Evolutionary conservation across 2,888 invertebrate species (phyloP).

Genomic region (Yponomeuta sedellus): DNA sequence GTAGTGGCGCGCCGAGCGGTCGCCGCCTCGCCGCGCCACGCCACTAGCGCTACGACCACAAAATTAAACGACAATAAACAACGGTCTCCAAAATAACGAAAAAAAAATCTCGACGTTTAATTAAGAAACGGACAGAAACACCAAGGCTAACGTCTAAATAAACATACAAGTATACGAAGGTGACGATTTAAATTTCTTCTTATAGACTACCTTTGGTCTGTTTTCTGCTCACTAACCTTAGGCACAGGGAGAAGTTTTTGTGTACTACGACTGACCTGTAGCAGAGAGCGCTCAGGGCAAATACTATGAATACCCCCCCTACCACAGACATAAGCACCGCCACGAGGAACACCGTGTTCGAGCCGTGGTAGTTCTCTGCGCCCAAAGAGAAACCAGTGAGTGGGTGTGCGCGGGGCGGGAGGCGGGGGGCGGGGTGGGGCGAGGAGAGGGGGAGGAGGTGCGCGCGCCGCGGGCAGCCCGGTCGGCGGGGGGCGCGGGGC

Average conservation of each 20-base stretch:
- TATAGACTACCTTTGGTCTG: conserved; percentile 81
- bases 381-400: conserved; percentile 66
- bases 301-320: conserved; percentile 99
- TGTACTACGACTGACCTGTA: conserved; percentile 99
- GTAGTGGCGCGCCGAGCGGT: conserved; percentile 56
- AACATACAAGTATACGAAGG: conserved; percentile 76
- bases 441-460: conserved; percentile 33
- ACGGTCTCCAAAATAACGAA: conserved; percentile 5
- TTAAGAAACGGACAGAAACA: conserved; percentile 67
- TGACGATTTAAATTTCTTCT: conserved; percentile 76
- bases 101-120: conserved; percentile 61
- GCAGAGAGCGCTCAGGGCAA: conserved; percentile 99
- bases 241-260: conserved; percentile 98
- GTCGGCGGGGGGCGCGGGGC: conserved; percentile 47
- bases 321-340: conserved; percentile 98
- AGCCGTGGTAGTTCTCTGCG: conserved; percentile 97
- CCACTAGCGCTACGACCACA: conserved; percentile 72
- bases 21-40: conserved; percentile 55
- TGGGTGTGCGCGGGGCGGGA: conserved; percentile 37
- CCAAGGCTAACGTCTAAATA: conserved; percentile 75
- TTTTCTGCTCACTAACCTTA: conserved; percentile 98
- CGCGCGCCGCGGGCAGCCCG: conserved; percentile 26
- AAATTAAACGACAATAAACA: conserved; percentile 54
- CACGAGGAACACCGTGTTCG: conserved; percentile 98
- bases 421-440: conserved; percentile 42